Percentiles rank a stretch among this genome's conserved stretches.
phyloP scores from a whole-genome alignment of 2,113 vertebrate genomes.

The Xenopus tropicalis region UCB_Xtro_10.0 CM004448.2:16798501-16799000 shows the following conservation, averaged over 20 bases:
- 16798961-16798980: slow-evolving; percentile 70
- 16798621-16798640: slow-evolving; percentile 84
- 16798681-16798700: slow-evolving; percentile 92
- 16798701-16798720: slow-evolving; percentile 79
- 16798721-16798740: slow-evolving; percentile 89
- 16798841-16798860: slow-evolving; percentile 87
- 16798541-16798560: slow-evolving; percentile 89
- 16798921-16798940: slow-evolving; percentile 77
- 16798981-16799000: slow-evolving; percentile 61
- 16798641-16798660: slow-evolving; percentile 94
- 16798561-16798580: slow-evolving; percentile 87
- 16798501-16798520: slow-evolving; percentile 81
- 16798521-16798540: slow-evolving; percentile 90
- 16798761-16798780: slow-evolving; percentile 86
- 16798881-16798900: slow-evolving; percentile 74
- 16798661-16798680: slow-evolving; percentile 95
- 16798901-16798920: slow-evolving; percentile 93
- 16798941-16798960: slow-evolving; percentile 74
- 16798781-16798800: slow-evolving; percentile 88
- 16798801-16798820: slow-evolving; percentile 50
- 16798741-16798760: slow-evolving; percentile 91
- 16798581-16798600: slow-evolving; percentile 89
- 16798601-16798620: slow-evolving; percentile 86
- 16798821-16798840: slow-evolving; percentile 88
- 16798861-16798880: slow-evolving; percentile 93